Evolutionary conservation across 2,888 invertebrate genomes (phyloP).

Genomic region (Agrypnus murinus): DNA sequence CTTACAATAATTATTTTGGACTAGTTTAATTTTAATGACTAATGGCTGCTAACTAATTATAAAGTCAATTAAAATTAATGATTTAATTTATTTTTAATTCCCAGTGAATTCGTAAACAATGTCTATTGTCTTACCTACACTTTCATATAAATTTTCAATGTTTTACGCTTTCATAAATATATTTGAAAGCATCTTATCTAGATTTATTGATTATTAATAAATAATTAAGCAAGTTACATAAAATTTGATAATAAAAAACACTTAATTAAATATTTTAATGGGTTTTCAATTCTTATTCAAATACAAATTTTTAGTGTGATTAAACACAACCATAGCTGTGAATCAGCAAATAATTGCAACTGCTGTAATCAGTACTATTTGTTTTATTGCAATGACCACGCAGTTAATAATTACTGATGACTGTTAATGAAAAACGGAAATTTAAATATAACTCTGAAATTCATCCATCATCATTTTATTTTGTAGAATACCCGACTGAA

Average conservation of each 20-base stretch:
- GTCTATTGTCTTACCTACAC: constrained; percentile 12
- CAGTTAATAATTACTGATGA: neutral
- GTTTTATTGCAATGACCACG: constrained; percentile 2
- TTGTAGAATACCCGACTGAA: too few species aligned
- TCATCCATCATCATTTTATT: too few species aligned
- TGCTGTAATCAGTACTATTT: constrained; percentile 3
- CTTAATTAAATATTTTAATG: too few species aligned
- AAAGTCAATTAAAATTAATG: constrained; percentile 22
- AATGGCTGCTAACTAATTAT: constrained; percentile 15
- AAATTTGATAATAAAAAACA: too few species aligned
- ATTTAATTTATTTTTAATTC: constrained; percentile 13
- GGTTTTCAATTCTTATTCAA: too few species aligned
- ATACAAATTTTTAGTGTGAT: too few species aligned
- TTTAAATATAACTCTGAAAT: too few species aligned
- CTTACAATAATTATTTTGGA: constrained; percentile 4
- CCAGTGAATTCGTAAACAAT: constrained; percentile 16
- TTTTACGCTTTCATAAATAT: neutral
- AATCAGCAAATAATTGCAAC: constrained; percentile 13
- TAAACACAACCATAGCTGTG: neutral
- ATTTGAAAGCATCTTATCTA: too few species aligned
- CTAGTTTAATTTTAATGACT: constrained; percentile 15
- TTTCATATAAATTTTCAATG: constrained; percentile 6
- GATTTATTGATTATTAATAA: too few species aligned
- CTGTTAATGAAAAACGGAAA: neutral
- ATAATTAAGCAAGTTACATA: too few species aligned